These are phyloP conservation scores for Branchipolynoe longqiensis DNA, from an alignment of 2,888 invertebrate species.

Conservation along the genomic window DNA sequence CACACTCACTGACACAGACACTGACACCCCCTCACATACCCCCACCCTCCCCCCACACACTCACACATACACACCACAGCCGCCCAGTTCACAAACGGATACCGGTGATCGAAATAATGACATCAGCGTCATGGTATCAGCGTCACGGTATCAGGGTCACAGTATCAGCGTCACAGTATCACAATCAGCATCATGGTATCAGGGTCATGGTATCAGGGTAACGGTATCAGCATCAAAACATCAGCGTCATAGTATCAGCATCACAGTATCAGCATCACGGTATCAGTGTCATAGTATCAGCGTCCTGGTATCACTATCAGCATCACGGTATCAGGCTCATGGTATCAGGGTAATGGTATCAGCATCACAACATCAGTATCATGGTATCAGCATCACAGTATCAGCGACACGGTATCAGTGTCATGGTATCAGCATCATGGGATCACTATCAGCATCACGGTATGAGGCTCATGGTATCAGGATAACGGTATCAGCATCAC, in stretches of 20 bases:
- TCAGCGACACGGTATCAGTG: background rate
- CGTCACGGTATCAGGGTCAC: background rate
- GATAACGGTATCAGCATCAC: background rate
- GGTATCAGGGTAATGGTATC: background rate
- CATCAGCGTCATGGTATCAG: background rate
- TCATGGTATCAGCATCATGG: background rate
- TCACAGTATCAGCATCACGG: background rate
- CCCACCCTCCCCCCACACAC: too few species aligned
- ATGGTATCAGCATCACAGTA: background rate
- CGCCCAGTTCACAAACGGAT: too few species aligned
- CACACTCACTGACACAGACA: too few species aligned
- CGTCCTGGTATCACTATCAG: background rate
- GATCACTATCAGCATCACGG: background rate
- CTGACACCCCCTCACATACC: too few species aligned
- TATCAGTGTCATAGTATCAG: background rate
- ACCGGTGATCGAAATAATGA: background rate
- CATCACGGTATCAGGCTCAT: background rate
- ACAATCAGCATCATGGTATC: background rate
- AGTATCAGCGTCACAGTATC: background rate
- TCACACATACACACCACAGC: too few species aligned
- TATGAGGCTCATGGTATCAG: background rate
- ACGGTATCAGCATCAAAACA: background rate
- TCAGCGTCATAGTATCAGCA: background rate
- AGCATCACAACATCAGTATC: background rate
- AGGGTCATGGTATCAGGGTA: background rate